These are phyloP conservation scores for Odiellus spinosus DNA, from an alignment of 2,888 invertebrate genomes.

Conservation along the genomic window DNA sequence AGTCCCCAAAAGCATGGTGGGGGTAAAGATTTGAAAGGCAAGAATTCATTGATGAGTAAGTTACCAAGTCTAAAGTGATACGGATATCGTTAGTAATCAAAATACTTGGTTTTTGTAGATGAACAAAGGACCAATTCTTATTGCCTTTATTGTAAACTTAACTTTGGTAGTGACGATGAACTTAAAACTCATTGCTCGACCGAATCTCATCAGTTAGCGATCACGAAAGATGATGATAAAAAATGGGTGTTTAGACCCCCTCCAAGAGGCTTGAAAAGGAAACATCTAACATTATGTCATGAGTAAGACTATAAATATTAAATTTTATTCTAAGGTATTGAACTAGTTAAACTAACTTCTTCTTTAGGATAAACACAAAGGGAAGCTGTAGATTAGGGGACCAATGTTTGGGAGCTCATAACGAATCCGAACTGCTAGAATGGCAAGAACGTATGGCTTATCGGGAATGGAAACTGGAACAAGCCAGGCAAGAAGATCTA, in stretches of 20 bases:
- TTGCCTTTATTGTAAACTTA: conserved; percentile 12
- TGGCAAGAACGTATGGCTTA: conserved; percentile 57
- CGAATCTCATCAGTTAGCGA: conserved; percentile 41
- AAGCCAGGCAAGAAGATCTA: conserved; percentile 49
- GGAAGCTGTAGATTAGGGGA: conserved; percentile 45
- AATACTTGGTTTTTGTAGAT: background rate
- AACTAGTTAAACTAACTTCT: background rate
- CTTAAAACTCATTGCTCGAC: conserved; percentile 24
- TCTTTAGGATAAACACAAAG: background rate
- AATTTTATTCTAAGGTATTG: background rate
- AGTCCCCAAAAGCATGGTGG: no score
- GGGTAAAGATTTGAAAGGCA: no score
- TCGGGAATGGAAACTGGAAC: conserved; percentile 32
- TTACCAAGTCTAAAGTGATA: no score
- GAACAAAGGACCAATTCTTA: conserved; percentile 1
- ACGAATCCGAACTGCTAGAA: conserved; percentile 49
- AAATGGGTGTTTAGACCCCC: conserved; percentile 52
- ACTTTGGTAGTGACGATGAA: conserved; percentile 7
- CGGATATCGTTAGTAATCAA: no score
- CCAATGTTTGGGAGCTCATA: conserved; percentile 58
- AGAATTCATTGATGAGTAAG: no score
- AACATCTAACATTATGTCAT: no score
- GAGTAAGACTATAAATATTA: no score
- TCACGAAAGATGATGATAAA: conserved; percentile 51
- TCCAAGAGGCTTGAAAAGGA: conserved; percentile 38